Conservation (phyloP, 2,797 vertebrate species). For the Gobio occitaniae region DNA sequence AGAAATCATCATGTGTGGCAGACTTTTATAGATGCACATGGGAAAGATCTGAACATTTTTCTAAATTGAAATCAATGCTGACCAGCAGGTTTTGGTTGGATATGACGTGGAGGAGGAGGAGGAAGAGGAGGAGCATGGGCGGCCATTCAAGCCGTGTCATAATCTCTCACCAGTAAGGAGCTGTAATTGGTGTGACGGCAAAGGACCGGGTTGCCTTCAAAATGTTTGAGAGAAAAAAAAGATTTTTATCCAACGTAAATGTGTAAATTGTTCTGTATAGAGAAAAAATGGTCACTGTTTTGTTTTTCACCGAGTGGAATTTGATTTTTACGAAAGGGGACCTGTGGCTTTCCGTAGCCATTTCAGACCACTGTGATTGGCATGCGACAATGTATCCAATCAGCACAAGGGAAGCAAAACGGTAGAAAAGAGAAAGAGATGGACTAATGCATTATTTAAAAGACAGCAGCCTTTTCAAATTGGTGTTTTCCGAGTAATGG, state of each 20-base stretch:
- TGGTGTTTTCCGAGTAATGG: constrained; percentile 62
- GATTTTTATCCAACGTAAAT: constrained; percentile 62
- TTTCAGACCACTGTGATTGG: constrained; percentile 68
- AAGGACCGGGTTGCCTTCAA: constrained; percentile 57
- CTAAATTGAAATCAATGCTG: constrained; percentile 11
- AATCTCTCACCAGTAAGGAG: constrained; percentile 45
- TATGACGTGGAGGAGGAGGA: constrained; percentile 46
- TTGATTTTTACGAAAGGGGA: constrained; percentile 57
- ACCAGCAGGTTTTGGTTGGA: constrained; percentile 46
- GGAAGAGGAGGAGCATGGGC: constrained; percentile 12
- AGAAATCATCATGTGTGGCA: not conserved
- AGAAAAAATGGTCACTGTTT: constrained; percentile 58
- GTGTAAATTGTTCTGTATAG: constrained; percentile 80
- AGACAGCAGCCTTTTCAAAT: constrained; percentile 59
- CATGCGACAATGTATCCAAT: constrained; percentile 67
- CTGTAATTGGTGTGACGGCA: constrained; percentile 38
- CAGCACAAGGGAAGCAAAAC: constrained; percentile 42
- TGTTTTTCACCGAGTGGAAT: constrained; percentile 62
- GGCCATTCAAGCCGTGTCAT: constrained; percentile 13
- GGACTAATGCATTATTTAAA: constrained; percentile 55
- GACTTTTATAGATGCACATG: constrained; percentile 26
- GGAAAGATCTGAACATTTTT: constrained; percentile 23
- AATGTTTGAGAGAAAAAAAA: constrained; percentile 36
- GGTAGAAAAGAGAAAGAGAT: constrained; percentile 54
- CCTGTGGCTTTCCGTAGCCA: constrained; percentile 69